Base-by-base conservation (phyloP, 2,888 invertebrate species). In the Adela reaumurella region DNA sequence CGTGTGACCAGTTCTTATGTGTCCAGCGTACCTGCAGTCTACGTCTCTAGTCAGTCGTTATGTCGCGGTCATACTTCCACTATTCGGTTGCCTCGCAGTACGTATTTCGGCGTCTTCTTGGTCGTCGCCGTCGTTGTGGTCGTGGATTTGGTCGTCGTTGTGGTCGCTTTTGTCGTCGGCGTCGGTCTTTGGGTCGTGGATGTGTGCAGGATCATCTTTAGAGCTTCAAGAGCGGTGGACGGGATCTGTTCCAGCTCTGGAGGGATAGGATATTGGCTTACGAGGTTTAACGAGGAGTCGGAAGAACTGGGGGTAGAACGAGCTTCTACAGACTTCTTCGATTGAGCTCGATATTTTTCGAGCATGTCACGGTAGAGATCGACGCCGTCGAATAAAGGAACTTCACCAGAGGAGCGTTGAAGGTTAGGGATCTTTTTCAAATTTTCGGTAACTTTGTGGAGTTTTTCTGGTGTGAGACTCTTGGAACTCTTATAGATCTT, bases 41-140 rank as follows among this genome's bases (percentile, higher is more conserved):
- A 35, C 35, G 35, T 35, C 61, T 60, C 57, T 24, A 51, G 48
- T 56, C 52, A 52, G 54, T 55, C 53, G 49, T 53, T 55, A 52
- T 47, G 45, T 49, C 49, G 59, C 58, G 54, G 54, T 57, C 57
- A 55, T 58, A 74, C 71, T 68, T 70, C 65, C 58, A 79, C 64
- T 56, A 79, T 79, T 67, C 61, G 74, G 71, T 79, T 78, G 55
- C 79, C 79, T 52, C 76, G 70, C 17, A 80, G 69, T 59, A 70
- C 67, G 61, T 65, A 79, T 61, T 70, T 74, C 56, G 68, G 60
- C 56, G 76, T 77, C 63, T 72, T 74, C 62, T 61, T 63, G 44
- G 57, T 58, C 4, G 67, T 68, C 45, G 61, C 56, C 47, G 35
- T 8, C 8, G 61, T 58, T 1, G 66, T 61, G 3, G 63, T 57